Evolutionary conservation across 2,113 vertebrate genomes (phyloP).

Genomic region (Turdus rufiventris): DNA sequence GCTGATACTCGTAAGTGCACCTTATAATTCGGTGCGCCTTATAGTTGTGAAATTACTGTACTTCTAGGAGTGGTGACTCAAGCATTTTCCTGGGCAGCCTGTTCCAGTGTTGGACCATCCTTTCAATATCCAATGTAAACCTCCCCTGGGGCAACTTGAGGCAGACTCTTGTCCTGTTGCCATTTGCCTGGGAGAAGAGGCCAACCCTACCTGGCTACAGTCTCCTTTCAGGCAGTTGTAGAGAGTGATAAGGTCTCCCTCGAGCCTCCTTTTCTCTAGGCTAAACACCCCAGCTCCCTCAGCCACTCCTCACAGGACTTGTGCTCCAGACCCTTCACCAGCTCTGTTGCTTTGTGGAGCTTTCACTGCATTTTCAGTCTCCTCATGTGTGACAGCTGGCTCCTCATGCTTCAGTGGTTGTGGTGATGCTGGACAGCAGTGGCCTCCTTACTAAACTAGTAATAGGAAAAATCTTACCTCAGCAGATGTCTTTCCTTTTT

Average conservation of each 20-base stretch:
- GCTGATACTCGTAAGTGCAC: too few species aligned
- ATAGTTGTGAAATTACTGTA: too few species aligned
- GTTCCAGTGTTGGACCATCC: neutral
- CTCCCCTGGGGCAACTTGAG: neutral
- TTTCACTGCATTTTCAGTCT: neutral
- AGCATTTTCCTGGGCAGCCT: neutral
- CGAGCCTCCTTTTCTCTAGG: neutral
- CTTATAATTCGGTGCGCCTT: too few species aligned
- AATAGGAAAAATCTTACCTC: neutral
- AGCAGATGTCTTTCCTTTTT: neutral
- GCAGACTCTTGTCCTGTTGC: neutral
- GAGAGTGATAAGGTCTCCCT: neutral
- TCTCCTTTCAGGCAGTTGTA: neutral
- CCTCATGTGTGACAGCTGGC: neutral
- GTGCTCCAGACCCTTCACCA: neutral
- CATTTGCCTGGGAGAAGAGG: neutral
- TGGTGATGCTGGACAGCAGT: neutral
- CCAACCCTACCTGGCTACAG: too few species aligned
- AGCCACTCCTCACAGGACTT: neutral
- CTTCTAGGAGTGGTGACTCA: neutral
- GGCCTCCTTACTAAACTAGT: neutral
- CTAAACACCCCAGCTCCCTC: too few species aligned
- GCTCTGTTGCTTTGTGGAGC: neutral
- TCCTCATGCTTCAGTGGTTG: neutral
- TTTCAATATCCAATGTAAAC: neutral